phyloP scores from a whole-genome alignment of 1,140 invertebrate species.

The Drosophila santomea region DNA sequence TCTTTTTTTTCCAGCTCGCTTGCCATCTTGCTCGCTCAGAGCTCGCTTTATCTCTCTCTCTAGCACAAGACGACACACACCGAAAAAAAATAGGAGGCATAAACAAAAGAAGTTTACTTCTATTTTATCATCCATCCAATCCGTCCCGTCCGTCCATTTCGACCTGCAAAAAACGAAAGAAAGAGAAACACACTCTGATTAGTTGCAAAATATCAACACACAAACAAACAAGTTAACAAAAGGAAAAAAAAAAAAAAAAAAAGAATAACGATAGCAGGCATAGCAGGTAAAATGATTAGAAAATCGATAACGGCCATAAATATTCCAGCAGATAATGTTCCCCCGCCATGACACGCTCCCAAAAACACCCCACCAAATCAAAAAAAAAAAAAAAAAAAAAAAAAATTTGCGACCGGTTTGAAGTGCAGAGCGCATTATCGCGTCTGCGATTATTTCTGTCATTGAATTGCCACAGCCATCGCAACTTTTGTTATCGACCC shows the following conservation, averaged over 20 bases:
- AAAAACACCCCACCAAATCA: background rate
- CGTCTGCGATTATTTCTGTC: slow-evolving; percentile 40
- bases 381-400: background rate
- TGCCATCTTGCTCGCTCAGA: slow-evolving; percentile 16
- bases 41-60: background rate
- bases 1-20: slow-evolving; percentile 21
- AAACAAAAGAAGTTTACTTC: slow-evolving; percentile 23
- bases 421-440: slow-evolving; percentile 40
- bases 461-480: slow-evolving; percentile 30
- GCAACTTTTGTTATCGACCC: slow-evolving; percentile 19
- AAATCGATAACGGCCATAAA: slow-evolving; percentile 53
- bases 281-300: slow-evolving; percentile 45
- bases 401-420: slow-evolving; percentile 18
- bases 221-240: too few species aligned
- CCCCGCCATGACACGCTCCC: background rate
- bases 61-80: slow-evolving; percentile 30
- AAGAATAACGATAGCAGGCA: slow-evolving; percentile 25
- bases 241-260: background rate
- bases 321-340: slow-evolving; percentile 41
- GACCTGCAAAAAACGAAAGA: slow-evolving; percentile 27
- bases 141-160: slow-evolving; percentile 8
- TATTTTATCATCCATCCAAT: slow-evolving; percentile 10
- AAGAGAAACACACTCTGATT: slow-evolving; percentile 20
- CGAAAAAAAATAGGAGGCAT: slow-evolving; percentile 9
- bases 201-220: slow-evolving; percentile 27